Percentiles rank a stretch among this genome's conserved stretches.
Conservation (phyloP, 2,797 vertebrate species). For the Eremophila alpestris region DNA sequence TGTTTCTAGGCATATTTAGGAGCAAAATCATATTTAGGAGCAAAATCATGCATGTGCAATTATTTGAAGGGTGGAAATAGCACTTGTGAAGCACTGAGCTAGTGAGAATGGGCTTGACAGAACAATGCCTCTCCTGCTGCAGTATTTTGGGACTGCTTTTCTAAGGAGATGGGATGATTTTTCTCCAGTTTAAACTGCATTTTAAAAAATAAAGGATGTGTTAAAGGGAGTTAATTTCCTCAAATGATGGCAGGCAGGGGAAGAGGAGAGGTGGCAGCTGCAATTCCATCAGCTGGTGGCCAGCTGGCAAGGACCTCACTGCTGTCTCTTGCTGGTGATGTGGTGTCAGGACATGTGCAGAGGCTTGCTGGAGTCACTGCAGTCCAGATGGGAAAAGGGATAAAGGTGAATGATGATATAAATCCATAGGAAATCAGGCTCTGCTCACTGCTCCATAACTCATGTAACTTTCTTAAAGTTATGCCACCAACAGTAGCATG, state of each 20-base stretch:
- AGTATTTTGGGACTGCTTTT: background rate
- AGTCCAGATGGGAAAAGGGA: background rate
- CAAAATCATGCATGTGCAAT: background rate
- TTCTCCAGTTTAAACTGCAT: background rate
- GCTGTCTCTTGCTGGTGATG: background rate
- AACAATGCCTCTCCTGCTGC: background rate
- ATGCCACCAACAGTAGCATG: background rate
- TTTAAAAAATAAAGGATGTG: background rate
- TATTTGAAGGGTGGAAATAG: background rate
- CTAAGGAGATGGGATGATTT: background rate
- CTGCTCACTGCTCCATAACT: background rate
- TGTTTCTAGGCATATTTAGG: background rate
- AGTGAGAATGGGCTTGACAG: background rate
- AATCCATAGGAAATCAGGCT: background rate
- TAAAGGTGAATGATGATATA: background rate
- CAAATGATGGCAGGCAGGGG: background rate
- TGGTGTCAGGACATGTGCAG: background rate
- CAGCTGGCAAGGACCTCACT: background rate
- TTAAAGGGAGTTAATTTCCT: background rate
- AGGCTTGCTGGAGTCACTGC: background rate
- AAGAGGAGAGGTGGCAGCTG: background rate
- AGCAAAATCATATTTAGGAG: background rate
- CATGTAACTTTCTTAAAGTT: background rate
- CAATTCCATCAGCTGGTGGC: background rate
- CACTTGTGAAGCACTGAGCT: background rate